Percentiles rank a stretch among this genome's conserved stretches.
Evolutionary conservation across 1,140 invertebrate species (phyloP).

Genomic region (Helicorthomorpha holstii): DNA sequence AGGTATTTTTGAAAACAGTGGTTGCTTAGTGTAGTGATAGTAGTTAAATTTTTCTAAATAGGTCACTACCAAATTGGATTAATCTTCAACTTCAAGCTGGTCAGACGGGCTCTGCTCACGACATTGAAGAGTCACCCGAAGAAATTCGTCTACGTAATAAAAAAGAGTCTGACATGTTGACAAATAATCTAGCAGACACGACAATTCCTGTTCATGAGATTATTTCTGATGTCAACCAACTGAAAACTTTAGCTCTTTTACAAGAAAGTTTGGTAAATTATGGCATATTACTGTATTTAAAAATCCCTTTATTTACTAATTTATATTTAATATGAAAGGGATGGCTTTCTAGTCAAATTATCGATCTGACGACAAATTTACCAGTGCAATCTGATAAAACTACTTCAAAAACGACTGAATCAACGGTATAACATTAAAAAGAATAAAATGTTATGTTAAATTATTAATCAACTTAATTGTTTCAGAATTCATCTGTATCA

Average conservation of each 20-base stretch:
- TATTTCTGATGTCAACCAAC: conserved; percentile 51
- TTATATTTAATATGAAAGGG: conserved; percentile 27
- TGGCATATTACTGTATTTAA: not conserved
- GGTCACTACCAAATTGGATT: conserved; percentile 7
- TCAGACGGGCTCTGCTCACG: conserved; percentile 6
- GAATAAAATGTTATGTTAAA: too few relatives aligned
- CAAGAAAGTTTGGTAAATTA: conserved; percentile 67
- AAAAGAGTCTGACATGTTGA: conserved; percentile 80
- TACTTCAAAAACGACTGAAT: too few relatives aligned
- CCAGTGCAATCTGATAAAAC: conserved; percentile 15
- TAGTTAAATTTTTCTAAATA: not conserved
- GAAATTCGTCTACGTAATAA: conserved; percentile 63
- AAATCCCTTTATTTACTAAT: not conserved
- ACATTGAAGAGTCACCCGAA: conserved; percentile 34
- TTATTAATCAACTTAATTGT: too few relatives aligned
- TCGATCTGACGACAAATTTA: conserved; percentile 22
- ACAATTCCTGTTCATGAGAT: conserved; percentile 71
- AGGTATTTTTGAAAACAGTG: conserved; percentile 32
- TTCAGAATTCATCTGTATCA: not conserved
- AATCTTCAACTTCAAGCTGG: conserved; percentile 43
- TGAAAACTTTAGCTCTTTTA: conserved; percentile 65
- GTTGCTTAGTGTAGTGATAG: not conserved
- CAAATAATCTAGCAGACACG: conserved; percentile 67
- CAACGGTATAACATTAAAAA: too few relatives aligned
- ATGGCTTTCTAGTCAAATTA: conserved; percentile 42